Evolutionary conservation across 2,888 invertebrate genomes (phyloP), one percentile per base, ranked within the genome.

Genomic region (Agriopis marginaria): DNA sequence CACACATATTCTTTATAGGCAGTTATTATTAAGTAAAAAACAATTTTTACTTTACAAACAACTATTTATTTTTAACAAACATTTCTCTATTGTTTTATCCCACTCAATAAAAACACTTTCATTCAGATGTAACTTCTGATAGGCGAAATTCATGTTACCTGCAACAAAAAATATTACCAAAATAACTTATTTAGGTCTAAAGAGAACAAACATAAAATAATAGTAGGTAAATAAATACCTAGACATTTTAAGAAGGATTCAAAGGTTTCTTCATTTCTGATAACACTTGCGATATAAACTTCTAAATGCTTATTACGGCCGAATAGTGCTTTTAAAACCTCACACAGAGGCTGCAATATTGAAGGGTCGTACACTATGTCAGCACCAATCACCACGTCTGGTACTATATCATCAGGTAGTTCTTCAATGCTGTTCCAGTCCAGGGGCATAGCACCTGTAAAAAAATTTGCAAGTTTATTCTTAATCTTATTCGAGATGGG

Each of bases 261-360:
- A 73, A 96, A 89, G 0, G 97, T 97, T 0, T 94, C 89, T 79
- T 93, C 87, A 89, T 97, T 97, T 75, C 97, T 91, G 73, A 97
- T 85, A 56, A 91, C 82, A 79, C 89, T 89, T 47, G 89, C 88
- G 75, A 93, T 89, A 70, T 84, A 92, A 40, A 91, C 82, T 73
- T 86, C 81, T 50, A 92, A 69, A 51, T 82, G 8, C 17, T 76
- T 80, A 79, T 93, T 93, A 76, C 77, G 88, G 0, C 75, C 66
- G 53, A 83, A 85, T 55, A 91, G 88, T 32, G 59, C 72, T 66
- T 84, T 66, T 9, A 93, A 72, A 14, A 89, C 85, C 74, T 88
- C 86, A 73, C 88, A 86, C 10, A 94, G 82, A 17, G 89, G 83
- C 58, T 82, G 63, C 63, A 93, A 75, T 79, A 91, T 87, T 54